A percentile compares a stretch with the other conserved stretches of the same genome.
Evolutionary conservation across 2,113 vertebrate genomes (phyloP).

Genomic region (Nestor notabilis): DNA sequence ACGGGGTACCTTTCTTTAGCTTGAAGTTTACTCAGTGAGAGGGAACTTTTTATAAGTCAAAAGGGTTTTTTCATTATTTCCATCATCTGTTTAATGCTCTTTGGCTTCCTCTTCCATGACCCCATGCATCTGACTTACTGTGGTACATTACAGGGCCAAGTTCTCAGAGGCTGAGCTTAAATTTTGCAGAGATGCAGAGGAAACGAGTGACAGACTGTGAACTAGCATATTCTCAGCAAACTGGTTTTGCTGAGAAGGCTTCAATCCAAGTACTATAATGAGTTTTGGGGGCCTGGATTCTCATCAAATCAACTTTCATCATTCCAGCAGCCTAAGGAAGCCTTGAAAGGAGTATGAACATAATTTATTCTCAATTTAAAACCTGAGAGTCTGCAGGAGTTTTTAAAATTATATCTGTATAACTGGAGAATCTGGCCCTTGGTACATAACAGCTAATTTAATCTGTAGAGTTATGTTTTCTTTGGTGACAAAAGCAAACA

Average conservation of each 20-base stretch:
- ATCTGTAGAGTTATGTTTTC: not conserved
- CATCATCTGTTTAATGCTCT: fast-evolving
- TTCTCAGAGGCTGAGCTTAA: not conserved
- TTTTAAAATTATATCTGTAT: not conserved
- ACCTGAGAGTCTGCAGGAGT: not conserved
- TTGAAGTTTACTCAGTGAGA: not conserved
- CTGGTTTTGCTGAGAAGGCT: not conserved
- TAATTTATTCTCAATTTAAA: not conserved
- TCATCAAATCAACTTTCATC: not conserved
- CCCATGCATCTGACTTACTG: not conserved
- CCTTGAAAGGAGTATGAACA: not conserved
- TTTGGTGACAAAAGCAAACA: not conserved
- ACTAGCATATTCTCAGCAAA: not conserved
- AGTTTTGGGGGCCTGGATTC: not conserved
- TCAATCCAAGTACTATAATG: not conserved
- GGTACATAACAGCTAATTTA: not conserved
- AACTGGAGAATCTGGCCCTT: not conserved
- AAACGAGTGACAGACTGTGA: not conserved
- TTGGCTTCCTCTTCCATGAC: not conserved
- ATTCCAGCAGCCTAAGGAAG: not conserved
- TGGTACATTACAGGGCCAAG: not conserved
- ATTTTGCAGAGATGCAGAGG: not conserved
- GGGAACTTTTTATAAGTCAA: not conserved
- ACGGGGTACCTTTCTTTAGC: not conserved
- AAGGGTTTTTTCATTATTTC: not conserved